Conservation (phyloP, 2,888 invertebrate species). For the Norana najaformis region DNA sequence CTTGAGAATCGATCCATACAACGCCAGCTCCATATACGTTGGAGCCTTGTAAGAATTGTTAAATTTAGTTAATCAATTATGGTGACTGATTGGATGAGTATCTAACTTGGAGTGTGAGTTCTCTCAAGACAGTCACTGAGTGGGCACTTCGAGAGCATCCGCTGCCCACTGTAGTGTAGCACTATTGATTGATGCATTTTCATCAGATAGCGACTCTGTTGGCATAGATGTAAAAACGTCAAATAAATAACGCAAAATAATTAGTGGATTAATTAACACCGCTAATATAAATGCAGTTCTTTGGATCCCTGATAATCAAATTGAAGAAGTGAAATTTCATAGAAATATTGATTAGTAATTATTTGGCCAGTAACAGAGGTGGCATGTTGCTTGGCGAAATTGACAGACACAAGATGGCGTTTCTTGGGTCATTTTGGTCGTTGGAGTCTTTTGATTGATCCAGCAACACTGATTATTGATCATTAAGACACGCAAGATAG, state of each 20-base stretch:
- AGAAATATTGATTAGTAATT: too few relatives aligned
- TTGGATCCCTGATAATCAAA: conserved; percentile 13
- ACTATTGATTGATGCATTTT: background rate
- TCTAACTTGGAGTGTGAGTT: background rate
- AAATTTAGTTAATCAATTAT: too few relatives aligned
- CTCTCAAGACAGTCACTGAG: background rate
- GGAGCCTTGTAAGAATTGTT: conserved; percentile 8
- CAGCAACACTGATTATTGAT: background rate
- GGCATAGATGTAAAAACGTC: background rate
- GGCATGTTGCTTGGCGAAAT: background rate
- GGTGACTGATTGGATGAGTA: too few relatives aligned
- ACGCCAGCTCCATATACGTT: conserved; percentile 23
- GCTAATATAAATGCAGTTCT: conserved; percentile 10
- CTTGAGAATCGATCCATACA: background rate
- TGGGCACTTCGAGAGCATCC: background rate
- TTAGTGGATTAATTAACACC: background rate
- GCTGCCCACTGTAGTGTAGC: background rate
- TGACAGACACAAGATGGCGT: background rate
- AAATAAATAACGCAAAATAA: too few relatives aligned
- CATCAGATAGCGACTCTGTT: background rate
- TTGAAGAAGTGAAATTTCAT: background rate
- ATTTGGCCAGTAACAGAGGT: too few relatives aligned
- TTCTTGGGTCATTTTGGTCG: background rate
- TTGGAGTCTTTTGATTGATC: background rate
- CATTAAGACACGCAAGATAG: background rate